phyloP scores from a whole-genome alignment of 2,888 invertebrate genomes.

The Dryobotodes eremita region DNA sequence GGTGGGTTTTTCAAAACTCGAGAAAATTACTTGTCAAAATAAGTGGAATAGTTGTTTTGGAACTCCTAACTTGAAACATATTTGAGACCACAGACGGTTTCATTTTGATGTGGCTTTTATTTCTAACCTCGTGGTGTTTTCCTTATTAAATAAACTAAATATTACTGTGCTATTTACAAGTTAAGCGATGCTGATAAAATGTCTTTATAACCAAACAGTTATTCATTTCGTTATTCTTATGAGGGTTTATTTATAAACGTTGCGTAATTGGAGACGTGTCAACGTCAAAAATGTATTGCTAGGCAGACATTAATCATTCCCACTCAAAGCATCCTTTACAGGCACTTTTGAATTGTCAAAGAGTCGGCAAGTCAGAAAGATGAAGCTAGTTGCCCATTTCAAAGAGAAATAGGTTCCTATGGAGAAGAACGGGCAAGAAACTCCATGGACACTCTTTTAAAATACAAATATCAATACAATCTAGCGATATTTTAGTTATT shows the following conservation, averaged over 20 bases:
- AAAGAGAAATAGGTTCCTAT: not conserved
- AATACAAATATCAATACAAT: too few species aligned
- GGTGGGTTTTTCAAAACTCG: not conserved
- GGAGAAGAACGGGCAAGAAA: not conserved
- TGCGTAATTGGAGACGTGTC: not conserved
- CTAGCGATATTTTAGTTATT: too few species aligned
- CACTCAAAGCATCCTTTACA: not conserved
- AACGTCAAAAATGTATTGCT: not conserved
- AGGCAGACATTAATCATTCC: not conserved
- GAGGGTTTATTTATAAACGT: not conserved
- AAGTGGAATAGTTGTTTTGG: not conserved
- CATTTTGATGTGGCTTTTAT: not conserved
- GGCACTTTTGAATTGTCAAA: not conserved
- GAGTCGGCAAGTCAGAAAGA: not conserved
- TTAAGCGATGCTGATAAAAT: too few species aligned
- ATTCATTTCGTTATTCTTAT: too few species aligned
- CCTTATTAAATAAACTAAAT: not conserved
- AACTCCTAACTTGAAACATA: not conserved
- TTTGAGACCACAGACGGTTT: not conserved
- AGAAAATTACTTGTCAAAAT: not conserved
- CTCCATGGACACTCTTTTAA: not conserved
- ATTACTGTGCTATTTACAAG: not conserved
- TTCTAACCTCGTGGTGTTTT: not conserved
- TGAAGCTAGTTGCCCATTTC: not conserved
- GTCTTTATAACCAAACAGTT: not conserved